phyloP scores from a whole-genome alignment of 2,888 invertebrate species.

The Drosophila emarginata region DNA sequence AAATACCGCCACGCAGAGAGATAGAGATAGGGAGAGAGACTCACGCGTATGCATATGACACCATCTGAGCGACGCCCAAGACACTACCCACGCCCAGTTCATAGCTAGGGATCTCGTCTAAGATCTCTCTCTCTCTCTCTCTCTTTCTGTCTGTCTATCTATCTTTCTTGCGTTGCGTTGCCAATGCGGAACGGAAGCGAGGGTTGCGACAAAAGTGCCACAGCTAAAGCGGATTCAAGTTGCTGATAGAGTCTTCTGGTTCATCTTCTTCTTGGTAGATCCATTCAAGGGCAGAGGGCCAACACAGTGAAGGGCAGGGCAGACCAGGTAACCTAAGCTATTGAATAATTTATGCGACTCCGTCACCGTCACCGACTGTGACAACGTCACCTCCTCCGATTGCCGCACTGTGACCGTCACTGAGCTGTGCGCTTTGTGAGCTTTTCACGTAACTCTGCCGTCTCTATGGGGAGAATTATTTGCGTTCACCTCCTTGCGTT shows the following conservation, averaged over 20 bases:
- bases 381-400: constrained; percentile 58
- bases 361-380: constrained; percentile 41
- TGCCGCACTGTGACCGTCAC: not conserved
- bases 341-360: constrained; percentile 71
- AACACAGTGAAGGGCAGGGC: constrained; percentile 8
- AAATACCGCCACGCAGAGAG: constrained; percentile 36
- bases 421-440: not conserved
- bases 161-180: constrained; percentile 55
- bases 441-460: constrained; percentile 30
- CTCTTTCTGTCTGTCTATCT: no score
- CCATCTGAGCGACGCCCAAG: constrained; percentile 42
- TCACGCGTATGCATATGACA: constrained; percentile 66
- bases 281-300: constrained; percentile 27
- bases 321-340: constrained; percentile 24
- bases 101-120: not conserved
- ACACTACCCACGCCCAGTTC: constrained; percentile 23
- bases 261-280: not conserved
- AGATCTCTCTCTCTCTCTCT: no score
- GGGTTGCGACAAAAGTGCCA: constrained; percentile 15
- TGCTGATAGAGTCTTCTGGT: not conserved
- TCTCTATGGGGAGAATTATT: constrained; percentile 59
- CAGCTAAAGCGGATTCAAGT: constrained; percentile 16
- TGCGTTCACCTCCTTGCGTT: constrained; percentile 74
- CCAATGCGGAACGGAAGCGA: constrained; percentile 65
- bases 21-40: constrained; percentile 4